A percentile compares a stretch with the other conserved stretches of the same genome.
Conservation (phyloP, 2,113 vertebrate genomes). For the Fukomys damarensis region DNA sequence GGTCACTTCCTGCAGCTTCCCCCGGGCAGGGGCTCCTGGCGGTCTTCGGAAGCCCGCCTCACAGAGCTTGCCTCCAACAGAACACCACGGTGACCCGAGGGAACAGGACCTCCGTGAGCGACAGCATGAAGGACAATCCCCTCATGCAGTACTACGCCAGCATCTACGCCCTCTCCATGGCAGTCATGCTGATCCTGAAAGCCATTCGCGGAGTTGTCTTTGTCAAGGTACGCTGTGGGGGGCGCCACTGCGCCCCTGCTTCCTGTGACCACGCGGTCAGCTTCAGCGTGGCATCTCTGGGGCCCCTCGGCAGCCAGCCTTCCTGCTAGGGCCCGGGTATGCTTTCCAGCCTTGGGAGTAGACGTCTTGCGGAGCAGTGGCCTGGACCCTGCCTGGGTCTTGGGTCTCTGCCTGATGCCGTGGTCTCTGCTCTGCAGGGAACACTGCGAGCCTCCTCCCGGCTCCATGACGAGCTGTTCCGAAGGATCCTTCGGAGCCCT, state of each 20-base stretch:
- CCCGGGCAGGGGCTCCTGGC: neutral
- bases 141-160: constrained; percentile 92
- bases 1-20: neutral
- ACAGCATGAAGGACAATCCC: constrained; percentile 95
- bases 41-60: neutral
- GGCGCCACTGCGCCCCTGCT: neutral
- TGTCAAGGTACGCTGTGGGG: constrained; percentile 89
- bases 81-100: constrained; percentile 89
- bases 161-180: constrained; percentile 95
- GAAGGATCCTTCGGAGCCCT: constrained; percentile 94
- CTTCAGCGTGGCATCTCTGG: accelerated
- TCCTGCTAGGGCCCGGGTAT: too few relatives aligned
- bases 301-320: neutral
- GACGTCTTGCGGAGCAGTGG: neutral
- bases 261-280: neutral
- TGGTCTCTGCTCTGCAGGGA: constrained; percentile 84
- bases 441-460: constrained; percentile 93
- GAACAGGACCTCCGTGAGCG: constrained; percentile 89
- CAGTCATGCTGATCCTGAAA: constrained; percentile 93
- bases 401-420: neutral
- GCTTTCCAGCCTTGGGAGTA: neutral
- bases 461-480: constrained; percentile 94
- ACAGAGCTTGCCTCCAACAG: constrained; percentile 81
- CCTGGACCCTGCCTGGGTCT: neutral
- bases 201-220: constrained; percentile 92